Percentiles rank a stretch among this genome's conserved stretches.
These are phyloP conservation scores for Malaclemys terrapin DNA, from an alignment of 2,113 vertebrate genomes.

Conservation along the genomic window DNA sequence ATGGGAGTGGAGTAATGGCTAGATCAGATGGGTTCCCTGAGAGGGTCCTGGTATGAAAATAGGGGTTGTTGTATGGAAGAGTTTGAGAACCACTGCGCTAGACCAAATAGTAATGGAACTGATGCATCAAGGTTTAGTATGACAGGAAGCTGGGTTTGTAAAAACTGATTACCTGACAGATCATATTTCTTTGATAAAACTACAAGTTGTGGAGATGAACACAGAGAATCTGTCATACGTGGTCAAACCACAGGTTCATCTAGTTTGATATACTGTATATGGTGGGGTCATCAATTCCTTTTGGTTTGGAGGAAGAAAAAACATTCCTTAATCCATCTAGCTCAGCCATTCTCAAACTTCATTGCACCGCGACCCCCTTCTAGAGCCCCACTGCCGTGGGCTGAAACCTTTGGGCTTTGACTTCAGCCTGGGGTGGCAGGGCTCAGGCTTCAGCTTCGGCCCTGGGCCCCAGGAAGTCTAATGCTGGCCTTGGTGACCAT, in stretches of 20 bases:
- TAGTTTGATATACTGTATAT: rapidly evolving
- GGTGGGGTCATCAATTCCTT: not conserved
- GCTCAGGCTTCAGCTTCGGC: too few relatives aligned
- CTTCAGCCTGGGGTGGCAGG: too few relatives aligned
- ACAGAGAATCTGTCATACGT: rapidly evolving
- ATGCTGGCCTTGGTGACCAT: too few relatives aligned
- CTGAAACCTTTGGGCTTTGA: too few relatives aligned
- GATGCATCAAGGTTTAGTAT: not conserved
- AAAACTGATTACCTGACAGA: not conserved
- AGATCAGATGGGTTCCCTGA: not conserved
- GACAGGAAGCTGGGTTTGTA: not conserved
- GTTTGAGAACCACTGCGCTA: not conserved
- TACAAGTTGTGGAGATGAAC: not conserved
- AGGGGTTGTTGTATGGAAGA: not conserved
- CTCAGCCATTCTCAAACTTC: not conserved
- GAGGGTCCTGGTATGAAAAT: too few relatives aligned
- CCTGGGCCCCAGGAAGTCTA: too few relatives aligned
- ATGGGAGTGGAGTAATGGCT: rapidly evolving
- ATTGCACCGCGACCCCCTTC: too few relatives aligned
- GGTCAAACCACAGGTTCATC: not conserved
- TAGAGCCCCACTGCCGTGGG: too few relatives aligned
- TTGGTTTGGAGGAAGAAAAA: not conserved
- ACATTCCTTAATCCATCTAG: not conserved
- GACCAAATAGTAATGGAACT: not conserved
- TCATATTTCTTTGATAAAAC: not conserved